Conservation (phyloP, 2,888 invertebrate genomes). For the Drosophila mimetica region DNA sequence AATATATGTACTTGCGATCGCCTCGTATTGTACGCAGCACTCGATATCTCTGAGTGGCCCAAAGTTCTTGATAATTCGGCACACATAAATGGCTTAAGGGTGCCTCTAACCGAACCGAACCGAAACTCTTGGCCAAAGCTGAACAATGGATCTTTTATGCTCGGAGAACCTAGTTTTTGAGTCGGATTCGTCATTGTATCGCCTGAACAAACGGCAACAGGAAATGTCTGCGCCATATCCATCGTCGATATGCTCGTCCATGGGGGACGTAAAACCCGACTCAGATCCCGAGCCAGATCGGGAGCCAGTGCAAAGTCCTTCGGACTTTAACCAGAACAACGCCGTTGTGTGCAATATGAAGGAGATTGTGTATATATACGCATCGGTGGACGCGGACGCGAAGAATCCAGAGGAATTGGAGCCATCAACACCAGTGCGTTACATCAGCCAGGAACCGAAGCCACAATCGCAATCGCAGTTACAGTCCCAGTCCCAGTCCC, state of each 20-base stretch:
- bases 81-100: conserved; percentile 10
- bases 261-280: background rate
- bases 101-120: background rate
- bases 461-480: no score
- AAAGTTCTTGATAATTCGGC: background rate
- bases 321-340: background rate
- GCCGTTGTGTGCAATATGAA: conserved; percentile 21
- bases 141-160: conserved; percentile 47
- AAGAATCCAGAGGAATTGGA: conserved; percentile 14
- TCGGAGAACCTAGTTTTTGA: conserved; percentile 41
- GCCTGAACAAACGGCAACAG: conserved; percentile 16
- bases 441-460: conserved; percentile 9
- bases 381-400: conserved; percentile 17
- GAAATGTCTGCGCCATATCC: conserved; percentile 4
- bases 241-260: conserved; percentile 5
- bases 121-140: background rate
- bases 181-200: conserved; percentile 27
- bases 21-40: conserved; percentile 2
- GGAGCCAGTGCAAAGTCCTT: background rate
- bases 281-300: background rate
- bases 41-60: background rate
- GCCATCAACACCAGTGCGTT: background rate
- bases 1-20: background rate
- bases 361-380: conserved; percentile 24
- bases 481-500: no score